Conservation (phyloP, 2,888 invertebrate genomes). For the Cataglyphis livida region DNA sequence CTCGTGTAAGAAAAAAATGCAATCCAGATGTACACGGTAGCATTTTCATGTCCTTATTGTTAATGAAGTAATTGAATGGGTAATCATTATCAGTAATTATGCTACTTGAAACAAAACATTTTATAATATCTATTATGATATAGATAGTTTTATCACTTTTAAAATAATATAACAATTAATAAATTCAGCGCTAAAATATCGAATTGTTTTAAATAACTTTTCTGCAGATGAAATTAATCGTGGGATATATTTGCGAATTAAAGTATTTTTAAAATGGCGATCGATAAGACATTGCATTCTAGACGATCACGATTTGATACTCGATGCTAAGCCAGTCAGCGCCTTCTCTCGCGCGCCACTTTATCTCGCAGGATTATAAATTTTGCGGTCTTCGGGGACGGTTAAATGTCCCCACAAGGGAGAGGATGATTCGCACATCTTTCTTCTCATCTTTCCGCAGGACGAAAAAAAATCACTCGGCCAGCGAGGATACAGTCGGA, state of each 20-base stretch:
- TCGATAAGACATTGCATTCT: background rate
- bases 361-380: constrained; percentile 63
- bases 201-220: background rate
- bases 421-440: constrained; percentile 51
- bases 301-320: constrained; percentile 20
- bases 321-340: constrained; percentile 57
- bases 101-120: background rate
- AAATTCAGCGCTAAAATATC: background rate
- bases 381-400: constrained; percentile 66
- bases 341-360: constrained; percentile 52
- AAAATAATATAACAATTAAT: background rate
- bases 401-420: constrained; percentile 64
- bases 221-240: background rate
- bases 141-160: background rate
- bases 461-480: constrained; percentile 70
- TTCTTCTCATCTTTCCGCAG: constrained; percentile 59
- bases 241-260: background rate
- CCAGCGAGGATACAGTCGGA: constrained; percentile 67
- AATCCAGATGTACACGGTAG: constrained; percentile 1
- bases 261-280: background rate
- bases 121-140: background rate
- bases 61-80: background rate
- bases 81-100: background rate
- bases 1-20: constrained; percentile 42
- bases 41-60: background rate